These are phyloP conservation scores for Lepilemur ruficaudatus DNA, from an alignment of 2,797 vertebrate species.

Conservation along the genomic window DNA sequence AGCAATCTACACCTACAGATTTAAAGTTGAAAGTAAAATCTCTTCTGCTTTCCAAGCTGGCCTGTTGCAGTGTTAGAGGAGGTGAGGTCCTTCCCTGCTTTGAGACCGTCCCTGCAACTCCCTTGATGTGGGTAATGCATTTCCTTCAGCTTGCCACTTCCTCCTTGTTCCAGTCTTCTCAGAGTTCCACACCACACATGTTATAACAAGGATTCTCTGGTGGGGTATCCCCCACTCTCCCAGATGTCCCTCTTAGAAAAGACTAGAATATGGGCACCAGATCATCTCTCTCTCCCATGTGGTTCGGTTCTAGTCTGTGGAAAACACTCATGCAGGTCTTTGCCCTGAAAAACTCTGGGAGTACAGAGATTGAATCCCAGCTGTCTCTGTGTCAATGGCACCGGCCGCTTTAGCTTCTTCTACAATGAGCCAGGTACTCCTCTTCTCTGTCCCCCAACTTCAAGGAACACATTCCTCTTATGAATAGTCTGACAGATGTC, in stretches of 20 bases:
- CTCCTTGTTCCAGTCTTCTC: background rate
- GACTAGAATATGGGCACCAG: background rate
- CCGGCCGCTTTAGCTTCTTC: background rate
- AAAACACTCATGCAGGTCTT: background rate
- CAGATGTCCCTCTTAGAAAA: background rate
- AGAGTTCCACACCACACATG: background rate
- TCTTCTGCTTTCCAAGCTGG: background rate
- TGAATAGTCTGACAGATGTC: background rate
- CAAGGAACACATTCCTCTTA: background rate
- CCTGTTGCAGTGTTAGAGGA: background rate
- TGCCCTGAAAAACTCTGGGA: background rate
- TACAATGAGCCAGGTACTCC: background rate
- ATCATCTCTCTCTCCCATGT: background rate
- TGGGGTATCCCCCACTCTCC: no score
- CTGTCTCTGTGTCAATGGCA: background rate
- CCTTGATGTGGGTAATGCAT: background rate
- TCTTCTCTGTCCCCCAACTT: background rate
- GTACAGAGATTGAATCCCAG: background rate
- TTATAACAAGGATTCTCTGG: background rate
- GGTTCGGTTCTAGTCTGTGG: background rate
- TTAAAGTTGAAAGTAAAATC: slow-evolving; percentile 38
- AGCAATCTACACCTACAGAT: background rate
- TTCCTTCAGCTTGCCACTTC: background rate
- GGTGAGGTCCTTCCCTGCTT: background rate
- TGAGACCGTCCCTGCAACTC: background rate